Base-by-base conservation (phyloP, 1,140 invertebrate species). In the Arion vulgaris region DNA sequence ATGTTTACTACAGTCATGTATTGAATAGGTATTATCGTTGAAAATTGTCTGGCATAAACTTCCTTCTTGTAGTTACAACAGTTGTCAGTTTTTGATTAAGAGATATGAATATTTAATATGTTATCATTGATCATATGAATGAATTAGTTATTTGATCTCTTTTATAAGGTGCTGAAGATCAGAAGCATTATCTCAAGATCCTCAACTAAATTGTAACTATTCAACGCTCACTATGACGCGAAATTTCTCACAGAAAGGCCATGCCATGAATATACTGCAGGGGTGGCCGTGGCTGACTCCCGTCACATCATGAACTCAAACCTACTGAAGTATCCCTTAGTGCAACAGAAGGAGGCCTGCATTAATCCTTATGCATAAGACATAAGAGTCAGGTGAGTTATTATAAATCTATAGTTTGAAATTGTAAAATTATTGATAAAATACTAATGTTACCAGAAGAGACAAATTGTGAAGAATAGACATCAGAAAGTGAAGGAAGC, bases 191-290 rank as follows among this genome's bases (percentile, higher is more conserved):
- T 97, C 96, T 66, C 97, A 98, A 0, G 97, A 97, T 0, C 96
- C 96, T 57, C 95, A 96, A 98, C 96, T 83, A 98, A 98, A 92
- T 99, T 94, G 98, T 99, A 4, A 99, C 98, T 1, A 99, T 99
- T 90, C 98, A 98, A 11, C 94, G 98, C 84, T 99, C 97, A 87
- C 94, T 99, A n/a, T 15, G 98, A 99, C 93, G 98, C 98, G 0
- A 94, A 83, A 97, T 99, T 19, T 98, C 97, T 0, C 97, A 99
- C 93, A 94, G 97, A 45, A 99, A 99, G 92, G 97, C 97, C 0
- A 93, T 99, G 66, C 98, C 98, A 99, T 93, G 98, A 2, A 99
- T 99, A 86, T 99, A 99, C 91, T 99, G 98, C 90, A 94, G 98
- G 68, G 98, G 0, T 99, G 98, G 98, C 94, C 98, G 83, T 99